phyloP scores from a whole-genome alignment of 1,140 invertebrate genomes.

The Carposina sasakii region DNA sequence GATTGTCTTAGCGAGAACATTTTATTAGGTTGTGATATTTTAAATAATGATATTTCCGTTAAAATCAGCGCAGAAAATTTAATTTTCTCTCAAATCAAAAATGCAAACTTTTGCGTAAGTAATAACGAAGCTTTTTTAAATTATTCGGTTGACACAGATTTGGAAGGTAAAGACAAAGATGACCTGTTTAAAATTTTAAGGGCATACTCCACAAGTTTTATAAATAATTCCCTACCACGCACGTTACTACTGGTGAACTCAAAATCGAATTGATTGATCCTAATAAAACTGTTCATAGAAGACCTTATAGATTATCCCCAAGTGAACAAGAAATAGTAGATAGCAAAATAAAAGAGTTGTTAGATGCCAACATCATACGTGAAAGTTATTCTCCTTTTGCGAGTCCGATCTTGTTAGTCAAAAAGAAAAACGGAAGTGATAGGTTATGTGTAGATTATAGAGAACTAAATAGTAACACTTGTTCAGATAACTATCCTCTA shows the following conservation, averaged over 20 bases:
- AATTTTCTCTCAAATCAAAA: not conserved
- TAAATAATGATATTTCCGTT: not conserved
- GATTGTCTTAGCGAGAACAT: not conserved
- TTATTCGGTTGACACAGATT: conserved; percentile 10
- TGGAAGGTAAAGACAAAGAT: conserved; percentile 1
- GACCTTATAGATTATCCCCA: conserved; percentile 21
- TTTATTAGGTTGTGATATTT: conserved; percentile 18
- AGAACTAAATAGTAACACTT: conserved; percentile 32
- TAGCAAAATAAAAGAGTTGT: conserved; percentile 15
- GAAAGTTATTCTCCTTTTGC: conserved; percentile 24
- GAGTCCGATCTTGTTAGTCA: conserved; percentile 24
- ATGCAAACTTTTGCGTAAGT: not conserved
- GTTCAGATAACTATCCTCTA: conserved; percentile 64
- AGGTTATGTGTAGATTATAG: conserved; percentile 17
- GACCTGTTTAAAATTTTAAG: conserved; percentile 4
- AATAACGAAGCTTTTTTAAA: not conserved
- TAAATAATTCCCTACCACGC: not conserved
- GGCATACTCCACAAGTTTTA: conserved; percentile 1
- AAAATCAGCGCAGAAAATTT: not conserved
- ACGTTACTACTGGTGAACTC: conserved; percentile 8
- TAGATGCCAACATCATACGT: conserved; percentile 11
- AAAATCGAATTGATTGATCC: conserved; percentile 11
- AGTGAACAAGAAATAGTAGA: conserved; percentile 14
- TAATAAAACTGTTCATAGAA: conserved; percentile 10
- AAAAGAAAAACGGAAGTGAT: conserved; percentile 26